phyloP scores from a whole-genome alignment of 2,888 invertebrate species.

The Neuroscelio doddi region DNA sequence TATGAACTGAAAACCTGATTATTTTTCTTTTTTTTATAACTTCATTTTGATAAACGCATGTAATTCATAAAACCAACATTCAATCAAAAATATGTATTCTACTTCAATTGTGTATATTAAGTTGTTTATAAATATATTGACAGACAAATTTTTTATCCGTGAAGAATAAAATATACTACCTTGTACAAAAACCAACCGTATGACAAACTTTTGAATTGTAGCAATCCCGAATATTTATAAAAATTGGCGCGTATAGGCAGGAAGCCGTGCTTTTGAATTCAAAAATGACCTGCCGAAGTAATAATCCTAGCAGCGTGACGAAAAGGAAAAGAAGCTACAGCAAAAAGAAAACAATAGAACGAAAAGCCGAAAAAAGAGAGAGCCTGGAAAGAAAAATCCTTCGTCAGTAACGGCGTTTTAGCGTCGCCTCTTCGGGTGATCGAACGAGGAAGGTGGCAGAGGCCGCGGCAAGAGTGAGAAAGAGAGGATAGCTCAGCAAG shows the following conservation, averaged over 20 bases:
- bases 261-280: constrained; percentile 20
- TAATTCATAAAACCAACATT: too few species aligned
- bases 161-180: too few species aligned
- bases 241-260: background rate
- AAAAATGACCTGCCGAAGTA: constrained; percentile 27
- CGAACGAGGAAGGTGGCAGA: constrained; percentile 25
- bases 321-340: background rate
- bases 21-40: too few species aligned
- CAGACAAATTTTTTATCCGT: too few species aligned
- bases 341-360: background rate
- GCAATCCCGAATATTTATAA: too few species aligned
- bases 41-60: too few species aligned
- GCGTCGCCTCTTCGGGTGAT: constrained; percentile 29
- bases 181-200: too few species aligned
- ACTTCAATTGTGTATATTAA: too few species aligned
- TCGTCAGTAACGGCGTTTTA: constrained; percentile 41
- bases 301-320: constrained; percentile 13
- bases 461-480: constrained; percentile 22
- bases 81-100: too few species aligned
- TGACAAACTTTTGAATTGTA: too few species aligned
- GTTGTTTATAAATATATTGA: too few species aligned
- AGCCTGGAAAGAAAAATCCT: constrained; percentile 36
- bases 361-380: constrained; percentile 9
- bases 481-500: constrained; percentile 36
- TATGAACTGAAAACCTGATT: too few species aligned